Evolutionary conservation across 1,140 invertebrate genomes (phyloP).

Genomic region (Macrosteles quadrilineatus): DNA sequence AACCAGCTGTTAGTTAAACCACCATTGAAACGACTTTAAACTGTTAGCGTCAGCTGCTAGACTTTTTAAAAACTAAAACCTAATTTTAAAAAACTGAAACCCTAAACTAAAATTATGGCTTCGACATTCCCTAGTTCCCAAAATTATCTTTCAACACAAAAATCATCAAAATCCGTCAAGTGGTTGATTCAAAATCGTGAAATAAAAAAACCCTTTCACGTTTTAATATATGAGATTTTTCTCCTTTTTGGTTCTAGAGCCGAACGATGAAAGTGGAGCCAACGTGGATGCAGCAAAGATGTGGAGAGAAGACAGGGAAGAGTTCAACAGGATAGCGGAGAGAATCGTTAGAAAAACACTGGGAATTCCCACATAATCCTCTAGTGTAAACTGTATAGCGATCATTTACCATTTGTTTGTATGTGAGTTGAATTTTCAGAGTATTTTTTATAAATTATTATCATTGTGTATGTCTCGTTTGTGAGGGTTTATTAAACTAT

Average conservation of each 20-base stretch:
- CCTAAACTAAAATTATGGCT: too few relatives aligned
- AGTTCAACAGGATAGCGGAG: constrained; percentile 94
- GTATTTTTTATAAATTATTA: constrained; percentile 16
- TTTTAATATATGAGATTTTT: too few relatives aligned
- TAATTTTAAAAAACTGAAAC: too few relatives aligned
- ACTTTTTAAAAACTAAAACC: too few relatives aligned
- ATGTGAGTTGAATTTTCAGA: neutral
- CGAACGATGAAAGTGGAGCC: constrained; percentile 98
- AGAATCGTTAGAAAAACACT: constrained; percentile 91
- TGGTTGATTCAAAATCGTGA: too few relatives aligned
- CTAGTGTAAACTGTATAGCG: neutral
- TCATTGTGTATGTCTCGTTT: neutral
- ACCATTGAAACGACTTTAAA: too few relatives aligned
- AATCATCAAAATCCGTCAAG: too few relatives aligned
- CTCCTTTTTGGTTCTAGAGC: constrained; percentile 68
- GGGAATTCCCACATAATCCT: constrained; percentile 58
- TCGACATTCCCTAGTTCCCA: too few relatives aligned
- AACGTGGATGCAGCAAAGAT: constrained; percentile 99
- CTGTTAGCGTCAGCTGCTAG: too few relatives aligned
- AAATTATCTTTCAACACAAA: too few relatives aligned
- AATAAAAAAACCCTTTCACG: too few relatives aligned
- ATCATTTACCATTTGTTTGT: constrained; percentile 5
- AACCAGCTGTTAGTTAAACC: too few relatives aligned
- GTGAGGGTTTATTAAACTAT: neutral
- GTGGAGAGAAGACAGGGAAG: constrained; percentile 93